Percentiles rank a stretch among this genome's conserved stretches.
Conservation (phyloP, 2,797 vertebrate genomes). For the Chromis chromis region DNA sequence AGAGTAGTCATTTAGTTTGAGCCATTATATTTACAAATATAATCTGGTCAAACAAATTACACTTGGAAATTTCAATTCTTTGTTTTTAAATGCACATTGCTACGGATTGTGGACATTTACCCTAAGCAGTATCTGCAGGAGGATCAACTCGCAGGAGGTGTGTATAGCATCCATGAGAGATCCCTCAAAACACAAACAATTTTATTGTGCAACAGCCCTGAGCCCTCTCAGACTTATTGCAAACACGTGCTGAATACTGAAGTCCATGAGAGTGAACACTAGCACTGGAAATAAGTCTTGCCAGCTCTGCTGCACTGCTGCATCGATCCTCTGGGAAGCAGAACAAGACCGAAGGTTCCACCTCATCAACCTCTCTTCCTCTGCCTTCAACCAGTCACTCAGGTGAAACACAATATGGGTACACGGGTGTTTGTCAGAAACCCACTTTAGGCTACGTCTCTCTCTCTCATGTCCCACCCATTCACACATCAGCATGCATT, state of each 20-base stretch:
- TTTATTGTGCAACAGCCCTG: slow-evolving; percentile 36
- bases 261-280: slow-evolving; percentile 42
- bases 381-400: slow-evolving; percentile 58
- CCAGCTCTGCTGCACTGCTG: slow-evolving; percentile 54
- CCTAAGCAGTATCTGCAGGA: slow-evolving; percentile 25
- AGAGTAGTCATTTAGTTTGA: not conserved
- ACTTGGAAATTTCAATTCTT: not conserved
- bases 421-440: slow-evolving; percentile 23
- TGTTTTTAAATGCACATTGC: not conserved
- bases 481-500: slow-evolving; percentile 12
- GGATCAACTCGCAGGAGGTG: slow-evolving; percentile 22
- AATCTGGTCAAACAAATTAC: too few species aligned
- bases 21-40: not conserved
- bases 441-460: slow-evolving; percentile 6
- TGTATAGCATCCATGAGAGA: slow-evolving; percentile 40
- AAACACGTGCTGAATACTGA: slow-evolving; percentile 18
- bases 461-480: not conserved
- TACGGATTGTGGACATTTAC: slow-evolving; percentile 17
- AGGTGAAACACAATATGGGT: slow-evolving; percentile 62
- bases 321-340: slow-evolving; percentile 76
- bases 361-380: slow-evolving; percentile 75
- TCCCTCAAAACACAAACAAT: slow-evolving; percentile 32
- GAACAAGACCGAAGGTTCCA: slow-evolving; percentile 78
- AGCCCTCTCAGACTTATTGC: slow-evolving; percentile 33
- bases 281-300: slow-evolving; percentile 59